Conservation (phyloP, 2,797 vertebrate genomes). For the Semaprochilodus insignis region DNA sequence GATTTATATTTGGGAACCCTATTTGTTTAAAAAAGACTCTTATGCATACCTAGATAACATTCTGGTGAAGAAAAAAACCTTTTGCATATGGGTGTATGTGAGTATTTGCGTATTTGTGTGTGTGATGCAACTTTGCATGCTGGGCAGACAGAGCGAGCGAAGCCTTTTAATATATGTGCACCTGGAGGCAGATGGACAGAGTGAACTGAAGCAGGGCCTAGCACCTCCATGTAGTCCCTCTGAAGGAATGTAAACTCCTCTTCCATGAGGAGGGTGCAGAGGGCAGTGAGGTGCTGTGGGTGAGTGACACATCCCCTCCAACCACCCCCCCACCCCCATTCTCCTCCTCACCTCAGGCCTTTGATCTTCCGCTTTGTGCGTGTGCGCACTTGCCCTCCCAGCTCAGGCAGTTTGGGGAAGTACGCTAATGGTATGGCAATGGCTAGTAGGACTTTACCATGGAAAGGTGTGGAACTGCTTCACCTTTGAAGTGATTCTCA, state of each 20-base stretch:
- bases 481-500: neutral
- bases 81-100: conserved; percentile 4
- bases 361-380: conserved; percentile 57
- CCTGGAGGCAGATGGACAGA: conserved; percentile 51
- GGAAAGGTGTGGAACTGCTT: neutral
- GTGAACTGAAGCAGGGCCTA: conserved; percentile 50
- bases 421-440: neutral
- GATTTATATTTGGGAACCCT: neutral
- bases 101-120: conserved; percentile 7
- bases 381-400: conserved; percentile 56
- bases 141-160: conserved; percentile 23
- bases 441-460: conserved; percentile 1
- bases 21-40: neutral
- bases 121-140: conserved; percentile 51
- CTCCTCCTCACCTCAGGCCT: conserved; percentile 31
- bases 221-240: conserved; percentile 56
- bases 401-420: neutral
- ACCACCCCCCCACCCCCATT: conserved; percentile 31
- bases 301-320: conserved; percentile 22
- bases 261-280: conserved; percentile 33
- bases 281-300: conserved; percentile 15
- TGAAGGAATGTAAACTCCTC: conserved; percentile 71
- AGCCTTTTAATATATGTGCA: conserved; percentile 48
- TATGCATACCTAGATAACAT: neutral
- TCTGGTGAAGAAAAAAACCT: neutral